Base-by-base conservation (phyloP, 1,140 invertebrate species). In the Euglossa dilemma region DNA sequence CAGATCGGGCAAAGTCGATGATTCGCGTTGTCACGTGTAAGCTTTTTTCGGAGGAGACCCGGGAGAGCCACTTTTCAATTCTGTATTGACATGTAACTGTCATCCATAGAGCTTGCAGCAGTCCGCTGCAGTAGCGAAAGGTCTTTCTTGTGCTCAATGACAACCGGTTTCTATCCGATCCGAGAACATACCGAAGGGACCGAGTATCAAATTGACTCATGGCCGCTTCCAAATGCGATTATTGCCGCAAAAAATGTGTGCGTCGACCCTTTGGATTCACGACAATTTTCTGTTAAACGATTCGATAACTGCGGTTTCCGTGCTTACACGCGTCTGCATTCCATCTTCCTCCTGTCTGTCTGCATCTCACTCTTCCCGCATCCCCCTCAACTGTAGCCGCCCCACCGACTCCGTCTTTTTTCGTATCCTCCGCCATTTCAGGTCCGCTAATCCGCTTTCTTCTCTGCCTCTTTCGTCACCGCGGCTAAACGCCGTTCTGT, bases 71-170 rank as follows among this genome's bases (percentile, higher is more conserved):
- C 88, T 92, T 90, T 91, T 92, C 90, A 88, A 91, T 93, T 87
- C 83, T 83, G 89, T 92, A 94, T 94, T 93, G 93, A 94, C 92
- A 93, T 93, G 93, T 94, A 92, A 93, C 92, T 94, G 92, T 93
- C 93, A 93, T 92, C 91, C 84, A 71, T 84, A 85, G 87, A 63
- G 83, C 69, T 73, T 85, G 83, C 87, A 87, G 88, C 85, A 87
- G 86, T 83, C 84, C 70, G 52, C 66, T 78, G 85, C 87, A 12
- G 72, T 67, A 82, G 79, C 80, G 59, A 57, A 47, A 57, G 72
- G 63, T 80, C 45, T 85, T 83, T 88, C 84, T 86, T 83, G 71
- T 18, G 50, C 23, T 54, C 56, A 85, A 85, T 87, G 85, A 86
- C 85, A 85, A 84, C 85, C 87, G 84, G 84, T 86, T 91, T 72